Percentiles rank a stretch among this genome's conserved stretches.
Conservation (phyloP, 2,113 vertebrate genomes). For the Nettapus auritus region DNA sequence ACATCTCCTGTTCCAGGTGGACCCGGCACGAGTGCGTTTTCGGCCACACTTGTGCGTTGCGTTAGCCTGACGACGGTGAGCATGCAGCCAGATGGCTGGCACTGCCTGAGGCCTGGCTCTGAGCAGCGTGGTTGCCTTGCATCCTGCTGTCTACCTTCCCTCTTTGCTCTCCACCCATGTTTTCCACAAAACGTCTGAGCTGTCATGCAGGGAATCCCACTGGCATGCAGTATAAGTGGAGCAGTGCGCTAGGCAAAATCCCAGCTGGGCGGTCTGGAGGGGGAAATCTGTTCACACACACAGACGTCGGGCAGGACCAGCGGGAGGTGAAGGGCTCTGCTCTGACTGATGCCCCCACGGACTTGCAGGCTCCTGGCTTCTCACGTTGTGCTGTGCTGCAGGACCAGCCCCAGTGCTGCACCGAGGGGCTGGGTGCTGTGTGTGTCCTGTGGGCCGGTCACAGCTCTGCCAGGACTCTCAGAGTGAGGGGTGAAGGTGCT, state of each 20-base stretch:
- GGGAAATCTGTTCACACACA: not conserved
- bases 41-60: too few relatives aligned
- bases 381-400: not conserved
- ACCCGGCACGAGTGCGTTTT: not conserved
- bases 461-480: not conserved
- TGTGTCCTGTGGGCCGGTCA: not conserved
- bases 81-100: not conserved
- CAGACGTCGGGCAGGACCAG: not conserved
- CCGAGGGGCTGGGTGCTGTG: too few relatives aligned
- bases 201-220: not conserved
- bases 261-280: not conserved
- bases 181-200: not conserved
- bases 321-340: not conserved
- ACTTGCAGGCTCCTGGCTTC: not conserved
- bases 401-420: not conserved
- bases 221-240: not conserved
- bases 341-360: not conserved
- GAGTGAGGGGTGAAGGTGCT: not conserved
- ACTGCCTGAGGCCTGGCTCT: not conserved
- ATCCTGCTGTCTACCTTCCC: not conserved
- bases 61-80: not conserved
- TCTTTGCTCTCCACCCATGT: not conserved
- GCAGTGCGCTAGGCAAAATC: not conserved
- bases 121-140: not conserved
- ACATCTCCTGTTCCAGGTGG: not conserved